Evolutionary conservation across 2,888 invertebrate genomes (phyloP).

Genomic region (Formica aserva): DNA sequence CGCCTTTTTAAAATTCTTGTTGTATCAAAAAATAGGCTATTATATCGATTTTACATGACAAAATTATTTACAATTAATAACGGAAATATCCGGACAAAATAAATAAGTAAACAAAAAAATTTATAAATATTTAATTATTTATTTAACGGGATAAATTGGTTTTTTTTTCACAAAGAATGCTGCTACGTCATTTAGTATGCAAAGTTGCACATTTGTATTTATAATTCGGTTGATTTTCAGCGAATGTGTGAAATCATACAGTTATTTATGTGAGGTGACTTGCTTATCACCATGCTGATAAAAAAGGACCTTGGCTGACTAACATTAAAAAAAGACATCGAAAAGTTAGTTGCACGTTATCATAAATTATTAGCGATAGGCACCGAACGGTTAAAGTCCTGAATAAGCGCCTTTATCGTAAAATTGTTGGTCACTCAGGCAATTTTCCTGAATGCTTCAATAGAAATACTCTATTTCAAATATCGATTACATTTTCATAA

Average conservation of each 20-base stretch:
- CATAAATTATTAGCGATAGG: conserved; percentile 1
- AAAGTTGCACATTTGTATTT: not conserved
- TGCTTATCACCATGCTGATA: conserved; percentile 59
- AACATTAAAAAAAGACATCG: not conserved
- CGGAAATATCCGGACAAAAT: not conserved
- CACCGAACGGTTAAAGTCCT: not conserved
- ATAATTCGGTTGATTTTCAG: not conserved
- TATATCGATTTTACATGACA: not conserved
- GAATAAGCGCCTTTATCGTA: not conserved
- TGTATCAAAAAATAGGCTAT: not conserved
- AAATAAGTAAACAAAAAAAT: not conserved
- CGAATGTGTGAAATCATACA: not conserved
- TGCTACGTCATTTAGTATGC: not conserved
- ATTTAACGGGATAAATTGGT: not conserved
- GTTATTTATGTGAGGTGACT: not conserved
- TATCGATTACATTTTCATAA: not conserved
- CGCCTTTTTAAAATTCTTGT: not conserved
- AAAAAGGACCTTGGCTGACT: conserved; percentile 53
- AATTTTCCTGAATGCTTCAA: not conserved
- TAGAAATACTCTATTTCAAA: not conserved
- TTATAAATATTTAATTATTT: not conserved
- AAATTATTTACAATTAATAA: not conserved
- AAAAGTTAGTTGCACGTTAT: conserved; percentile 3
- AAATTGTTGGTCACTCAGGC: not conserved
- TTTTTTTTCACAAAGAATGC: not conserved